Evolutionary conservation across 1,140 invertebrate species (phyloP), one percentile per base, ranked within the genome.

Genomic region (Leptinotarsa undecemlineata): DNA sequence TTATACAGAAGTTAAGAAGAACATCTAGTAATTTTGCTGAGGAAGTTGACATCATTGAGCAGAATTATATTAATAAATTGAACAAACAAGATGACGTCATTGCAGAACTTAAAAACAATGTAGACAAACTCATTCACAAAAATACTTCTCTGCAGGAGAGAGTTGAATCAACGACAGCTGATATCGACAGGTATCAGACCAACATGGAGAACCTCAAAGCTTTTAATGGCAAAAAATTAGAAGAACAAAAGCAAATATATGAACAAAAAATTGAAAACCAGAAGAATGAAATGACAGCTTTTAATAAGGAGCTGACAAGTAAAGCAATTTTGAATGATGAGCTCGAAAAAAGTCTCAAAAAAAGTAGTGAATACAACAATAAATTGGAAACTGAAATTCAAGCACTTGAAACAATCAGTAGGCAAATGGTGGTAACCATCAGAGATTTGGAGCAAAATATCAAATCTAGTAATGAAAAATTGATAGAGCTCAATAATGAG

Each of bases 1-100:
- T 51, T 51, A 51, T 63, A 17, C n/a, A 63, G 21, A 63, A 23
- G 19, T 19, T 63, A 19, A 63, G 62, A 19, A 63, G 62, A 63
- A 63, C 62, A 17, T 63, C 62, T 20, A 63, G 13, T 20, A 19
- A 63, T 19, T 63, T 63, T 19, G 62, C 13, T 17, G 62, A 63
- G 13, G 62, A 63, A 63, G 62, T 63, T 63, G 19, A 11, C 11
- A 63, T 13, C 19, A 19, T 63, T 17, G 62, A 63, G 19, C 62
- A 63, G 19, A 63, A 23, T 63, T 63, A 63, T 23, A 63, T 63
- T 19, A 63, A 19, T 11, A 4, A 14, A 17, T 19, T 63, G 8
- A 63, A 63, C 19, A 19, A 63, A 19, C 62, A 63, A 19, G 19
- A 63, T 13, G 62, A 19, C 13, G 21, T 63, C 19, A 63, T 63